Percentiles rank a stretch among this genome's conserved stretches.
Conservation (phyloP, 1,140 invertebrate species). For the Bathynomus jamesi region DNA sequence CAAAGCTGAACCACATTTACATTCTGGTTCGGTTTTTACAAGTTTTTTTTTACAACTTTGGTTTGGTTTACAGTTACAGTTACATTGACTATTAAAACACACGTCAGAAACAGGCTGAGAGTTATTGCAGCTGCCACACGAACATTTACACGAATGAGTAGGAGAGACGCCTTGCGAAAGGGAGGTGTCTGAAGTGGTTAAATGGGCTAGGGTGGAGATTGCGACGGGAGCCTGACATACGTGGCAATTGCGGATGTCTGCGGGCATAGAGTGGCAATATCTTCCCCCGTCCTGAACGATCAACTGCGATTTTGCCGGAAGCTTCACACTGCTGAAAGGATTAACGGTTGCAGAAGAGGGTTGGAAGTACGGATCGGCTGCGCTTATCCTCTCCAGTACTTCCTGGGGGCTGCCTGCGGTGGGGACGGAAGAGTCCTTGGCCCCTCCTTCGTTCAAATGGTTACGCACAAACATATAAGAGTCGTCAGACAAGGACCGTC, state of each 20-base stretch:
- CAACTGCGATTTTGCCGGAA: constrained; percentile 29
- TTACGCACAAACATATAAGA: constrained; percentile 42
- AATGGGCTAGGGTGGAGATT: constrained; percentile 11
- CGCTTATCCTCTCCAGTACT: constrained; percentile 33
- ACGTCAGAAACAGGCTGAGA: constrained; percentile 20
- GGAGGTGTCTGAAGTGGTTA: constrained; percentile 26
- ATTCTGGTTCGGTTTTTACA: constrained; percentile 5
- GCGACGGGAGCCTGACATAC: neutral
- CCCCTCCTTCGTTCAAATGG: constrained; percentile 30
- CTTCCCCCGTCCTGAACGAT: constrained; percentile 31
- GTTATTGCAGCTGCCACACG: constrained; percentile 11
- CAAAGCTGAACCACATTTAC: constrained; percentile 5
- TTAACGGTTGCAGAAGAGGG: constrained; percentile 32
- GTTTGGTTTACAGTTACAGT: constrained; percentile 6
- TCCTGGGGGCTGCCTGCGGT: constrained; percentile 24
- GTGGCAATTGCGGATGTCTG: neutral
- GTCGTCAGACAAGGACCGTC: constrained; percentile 62
- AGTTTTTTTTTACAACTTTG: constrained; percentile 12
- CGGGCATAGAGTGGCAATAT: constrained; percentile 31
- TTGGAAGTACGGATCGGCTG: constrained; percentile 35
- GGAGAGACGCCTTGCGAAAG: constrained; percentile 14
- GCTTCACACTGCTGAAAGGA: constrained; percentile 26
- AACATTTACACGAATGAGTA: constrained; percentile 20
- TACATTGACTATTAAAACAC: constrained; percentile 16
- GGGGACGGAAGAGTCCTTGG: neutral